Conservation (phyloP, 2,888 invertebrate genomes). For the Pollenia labialis region DNA sequence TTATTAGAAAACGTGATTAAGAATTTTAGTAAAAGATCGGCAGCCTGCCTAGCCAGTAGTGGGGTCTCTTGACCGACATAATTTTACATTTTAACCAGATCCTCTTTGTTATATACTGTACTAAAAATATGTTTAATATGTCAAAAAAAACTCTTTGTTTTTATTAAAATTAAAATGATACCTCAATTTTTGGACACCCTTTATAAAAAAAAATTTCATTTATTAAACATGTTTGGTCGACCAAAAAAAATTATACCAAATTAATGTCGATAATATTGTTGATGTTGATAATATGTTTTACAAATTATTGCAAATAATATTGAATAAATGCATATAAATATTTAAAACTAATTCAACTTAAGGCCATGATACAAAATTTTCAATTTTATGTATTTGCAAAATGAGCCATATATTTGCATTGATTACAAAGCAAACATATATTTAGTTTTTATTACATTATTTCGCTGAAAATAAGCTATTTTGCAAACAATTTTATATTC, state of each 20-base stretch:
- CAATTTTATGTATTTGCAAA: constrained; percentile 14
- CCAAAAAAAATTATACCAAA: constrained; percentile 40
- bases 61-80: too few species aligned
- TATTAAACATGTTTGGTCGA: constrained; percentile 24
- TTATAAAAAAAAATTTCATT: neutral
- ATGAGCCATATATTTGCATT: neutral
- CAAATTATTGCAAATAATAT: constrained; percentile 8
- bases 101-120: too few species aligned
- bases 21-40: too few species aligned
- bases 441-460: neutral
- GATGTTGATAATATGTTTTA: constrained; percentile 45
- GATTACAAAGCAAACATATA: neutral
- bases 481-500: neutral
- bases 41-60: too few species aligned
- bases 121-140: too few species aligned
- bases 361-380: neutral
- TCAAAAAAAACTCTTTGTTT: too few species aligned
- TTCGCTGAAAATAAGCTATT: neutral
- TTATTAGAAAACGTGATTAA: too few species aligned
- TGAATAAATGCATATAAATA: constrained; percentile 6
- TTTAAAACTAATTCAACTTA: neutral
- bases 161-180: too few species aligned
- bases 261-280: constrained; percentile 48
- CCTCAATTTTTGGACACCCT: too few species aligned
- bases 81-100: too few species aligned